Conservation (phyloP, 2,888 invertebrate genomes). For the Sarcophaga rosellei region DNA sequence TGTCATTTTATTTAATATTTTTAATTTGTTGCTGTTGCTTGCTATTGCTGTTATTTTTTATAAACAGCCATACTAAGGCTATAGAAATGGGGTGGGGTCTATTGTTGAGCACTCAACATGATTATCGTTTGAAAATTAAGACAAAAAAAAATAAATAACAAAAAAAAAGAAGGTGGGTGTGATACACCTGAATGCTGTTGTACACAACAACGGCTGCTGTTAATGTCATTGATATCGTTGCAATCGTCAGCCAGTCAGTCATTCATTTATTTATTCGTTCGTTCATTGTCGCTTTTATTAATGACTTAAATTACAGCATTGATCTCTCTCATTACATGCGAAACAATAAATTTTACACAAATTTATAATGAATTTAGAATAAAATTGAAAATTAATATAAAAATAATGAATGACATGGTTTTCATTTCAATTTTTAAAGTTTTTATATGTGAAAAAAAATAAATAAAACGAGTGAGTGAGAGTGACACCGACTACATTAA, state of each 20-base stretch:
- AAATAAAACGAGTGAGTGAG: neutral
- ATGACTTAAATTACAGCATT: constrained; percentile 51
- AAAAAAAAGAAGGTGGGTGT: constrained; percentile 54
- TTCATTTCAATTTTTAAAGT: constrained; percentile 50
- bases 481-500: too few relatives aligned
- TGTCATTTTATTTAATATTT: constrained; percentile 46
- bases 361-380: constrained; percentile 53
- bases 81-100: constrained; percentile 63
- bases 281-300: constrained; percentile 33
- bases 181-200: constrained; percentile 56
- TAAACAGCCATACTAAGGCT: constrained; percentile 30
- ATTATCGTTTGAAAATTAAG: constrained; percentile 6
- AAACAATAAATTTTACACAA: constrained; percentile 48
- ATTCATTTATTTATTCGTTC: neutral
- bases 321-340: constrained; percentile 44
- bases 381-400: constrained; percentile 19
- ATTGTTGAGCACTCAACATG: constrained; percentile 47
- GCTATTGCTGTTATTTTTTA: neutral
- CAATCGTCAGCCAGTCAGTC: neutral
- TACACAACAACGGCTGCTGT: constrained; percentile 1
- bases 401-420: constrained; percentile 56
- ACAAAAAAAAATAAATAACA: neutral
- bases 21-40: constrained; percentile 28
- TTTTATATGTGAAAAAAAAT: neutral
- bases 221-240: neutral